These are phyloP conservation scores for Neolamprologus cancellatus DNA, from an alignment of 2,113 vertebrate species.

Conservation along the genomic window DNA sequence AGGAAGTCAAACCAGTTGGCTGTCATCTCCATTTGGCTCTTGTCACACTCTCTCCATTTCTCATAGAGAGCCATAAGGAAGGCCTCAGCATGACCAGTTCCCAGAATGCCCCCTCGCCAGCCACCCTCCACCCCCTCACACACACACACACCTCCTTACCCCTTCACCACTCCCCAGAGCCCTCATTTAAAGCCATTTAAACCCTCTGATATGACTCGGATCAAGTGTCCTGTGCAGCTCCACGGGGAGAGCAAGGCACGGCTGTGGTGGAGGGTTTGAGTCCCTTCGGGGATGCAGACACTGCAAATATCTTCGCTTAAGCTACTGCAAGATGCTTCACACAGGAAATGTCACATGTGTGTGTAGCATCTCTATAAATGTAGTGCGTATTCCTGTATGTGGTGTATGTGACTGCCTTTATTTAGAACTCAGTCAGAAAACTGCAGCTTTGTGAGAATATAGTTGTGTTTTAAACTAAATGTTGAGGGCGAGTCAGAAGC, in stretches of 20 bases:
- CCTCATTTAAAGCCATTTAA: slow-evolving; percentile 51
- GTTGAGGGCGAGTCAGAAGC: background rate
- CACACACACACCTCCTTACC: background rate
- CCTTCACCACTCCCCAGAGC: slow-evolving; percentile 27
- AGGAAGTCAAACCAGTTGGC: slow-evolving; percentile 49
- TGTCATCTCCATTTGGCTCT: slow-evolving; percentile 64
- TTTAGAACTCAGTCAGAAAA: background rate
- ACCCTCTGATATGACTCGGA: slow-evolving; percentile 29
- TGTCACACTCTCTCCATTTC: slow-evolving; percentile 57
- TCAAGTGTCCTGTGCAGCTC: slow-evolving; percentile 46
- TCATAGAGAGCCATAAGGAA: slow-evolving; percentile 62
- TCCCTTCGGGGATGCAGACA: background rate
- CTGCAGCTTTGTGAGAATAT: background rate
- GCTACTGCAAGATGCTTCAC: background rate
- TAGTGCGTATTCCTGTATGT: background rate
- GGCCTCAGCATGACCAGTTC: slow-evolving; percentile 41
- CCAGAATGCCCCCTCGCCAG: slow-evolving; percentile 41
- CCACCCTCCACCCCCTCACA: background rate
- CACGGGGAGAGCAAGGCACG: slow-evolving; percentile 18
- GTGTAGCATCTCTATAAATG: background rate
- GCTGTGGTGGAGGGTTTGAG: slow-evolving; percentile 32
- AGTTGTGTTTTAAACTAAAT: background rate
- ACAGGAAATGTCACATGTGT: background rate
- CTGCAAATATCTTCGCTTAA: background rate
- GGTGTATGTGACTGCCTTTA: background rate